Evolutionary conservation across 2,113 vertebrate species (phyloP).

Genomic region (Catharus bicknelli): DNA sequence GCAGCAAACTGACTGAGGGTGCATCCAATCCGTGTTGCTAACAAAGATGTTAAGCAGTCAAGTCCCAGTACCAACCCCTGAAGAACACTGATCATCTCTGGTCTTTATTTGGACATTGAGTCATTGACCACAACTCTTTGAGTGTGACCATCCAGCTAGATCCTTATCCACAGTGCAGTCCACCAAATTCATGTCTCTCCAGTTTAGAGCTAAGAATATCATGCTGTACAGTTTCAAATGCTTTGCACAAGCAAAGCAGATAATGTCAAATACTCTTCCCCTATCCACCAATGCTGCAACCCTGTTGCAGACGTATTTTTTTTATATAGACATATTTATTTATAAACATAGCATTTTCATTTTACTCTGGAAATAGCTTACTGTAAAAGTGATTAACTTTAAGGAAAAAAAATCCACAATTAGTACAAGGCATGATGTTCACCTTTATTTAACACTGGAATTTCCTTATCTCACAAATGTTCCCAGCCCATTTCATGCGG

Average conservation of each 20-base stretch:
- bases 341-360: background rate
- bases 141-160: background rate
- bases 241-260: background rate
- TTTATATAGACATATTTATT: background rate
- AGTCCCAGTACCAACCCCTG: background rate
- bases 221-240: background rate
- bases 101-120: background rate
- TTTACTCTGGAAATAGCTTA: background rate
- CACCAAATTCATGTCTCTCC: background rate
- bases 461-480: background rate
- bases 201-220: background rate
- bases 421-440: background rate
- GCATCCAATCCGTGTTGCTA: background rate
- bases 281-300: background rate
- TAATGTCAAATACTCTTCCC: background rate
- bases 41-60: background rate
- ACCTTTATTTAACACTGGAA: background rate
- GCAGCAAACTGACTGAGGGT: background rate
- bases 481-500: background rate
- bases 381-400: background rate
- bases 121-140: background rate
- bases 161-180: no score
- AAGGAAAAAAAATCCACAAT: background rate
- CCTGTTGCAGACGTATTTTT: background rate
- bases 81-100: fast-evolving